A percentile compares a stretch with the other conserved stretches of the same genome.
phyloP scores from a whole-genome alignment of 2,888 invertebrate genomes.

The Druceiella hillmani region DNA sequence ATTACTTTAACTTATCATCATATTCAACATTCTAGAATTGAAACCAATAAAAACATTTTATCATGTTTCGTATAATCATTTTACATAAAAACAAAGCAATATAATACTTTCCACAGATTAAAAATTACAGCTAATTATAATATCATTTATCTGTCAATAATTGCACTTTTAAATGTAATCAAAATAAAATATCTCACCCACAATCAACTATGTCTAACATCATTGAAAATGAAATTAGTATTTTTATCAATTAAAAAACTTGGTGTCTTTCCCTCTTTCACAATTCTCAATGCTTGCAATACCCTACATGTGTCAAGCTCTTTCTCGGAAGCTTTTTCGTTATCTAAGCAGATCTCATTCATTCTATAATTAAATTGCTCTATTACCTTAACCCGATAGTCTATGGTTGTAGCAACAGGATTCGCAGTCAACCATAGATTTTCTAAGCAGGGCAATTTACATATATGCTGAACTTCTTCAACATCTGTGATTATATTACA shows the following conservation, averaged over 20 bases:
- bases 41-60: too few relatives aligned
- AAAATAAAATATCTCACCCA: too few relatives aligned
- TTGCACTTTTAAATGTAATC: too few relatives aligned
- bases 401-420: constrained; percentile 77
- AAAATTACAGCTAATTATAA: too few relatives aligned
- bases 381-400: constrained; percentile 86
- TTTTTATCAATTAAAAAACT: constrained; percentile 49
- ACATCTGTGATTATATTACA: constrained; percentile 79
- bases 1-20: too few relatives aligned
- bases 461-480: constrained; percentile 74
- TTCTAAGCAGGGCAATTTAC: constrained; percentile 80
- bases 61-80: too few relatives aligned
- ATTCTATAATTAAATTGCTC: constrained; percentile 83
- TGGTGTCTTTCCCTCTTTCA: constrained; percentile 63
- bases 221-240: constrained; percentile 40
- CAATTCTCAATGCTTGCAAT: constrained; percentile 77
- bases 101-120: too few relatives aligned
- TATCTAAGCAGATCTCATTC: constrained; percentile 80
- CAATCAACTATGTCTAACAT: too few relatives aligned
- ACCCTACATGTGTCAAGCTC: constrained; percentile 92
- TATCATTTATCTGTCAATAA: too few relatives aligned
- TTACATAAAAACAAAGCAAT: too few relatives aligned
- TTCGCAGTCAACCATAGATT: constrained; percentile 84
- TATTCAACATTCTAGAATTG: too few relatives aligned
- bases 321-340: constrained; percentile 77